Base-by-base conservation (phyloP, 2,113 vertebrate species). In the Spermophilus dauricus region DNA sequence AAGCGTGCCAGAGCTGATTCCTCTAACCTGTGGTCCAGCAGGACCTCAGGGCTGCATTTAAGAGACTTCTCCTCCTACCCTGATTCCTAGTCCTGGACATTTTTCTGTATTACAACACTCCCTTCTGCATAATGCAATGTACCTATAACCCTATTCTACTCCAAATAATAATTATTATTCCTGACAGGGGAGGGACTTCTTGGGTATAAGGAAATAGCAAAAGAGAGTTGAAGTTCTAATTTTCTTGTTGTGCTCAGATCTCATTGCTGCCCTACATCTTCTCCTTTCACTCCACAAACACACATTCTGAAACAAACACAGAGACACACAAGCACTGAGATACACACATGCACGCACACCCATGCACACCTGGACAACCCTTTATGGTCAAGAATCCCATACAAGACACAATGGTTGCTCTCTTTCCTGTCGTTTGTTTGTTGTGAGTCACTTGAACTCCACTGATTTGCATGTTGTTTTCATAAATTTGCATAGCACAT, bases 401-500 rank as follows among this genome's bases (percentile, higher is more conserved):
- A 17, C 0, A 2, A 84, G 70, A 14, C 96, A 95, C 18, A 95
- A 75, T 81, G 95, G 94, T 96, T 82, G 78, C 67, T 82, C 69
- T 76, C 83, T 82, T 96, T 83, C 48, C 77, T 61, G 2, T 92
- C 94, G 80, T 93, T 92, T 86, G 37, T 94, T 97, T 97, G 96
- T 97, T 97, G 95, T 89, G 80, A 96, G 20, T 95, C 86, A 76
- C 48, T 91, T 77, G 78, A 95, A 85, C 73, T 86, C 45, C 45
- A 18, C 73, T 97, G 32, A 97, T 96, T 96, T 96, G 56, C 94
- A 96, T 97, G 78, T 24, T 94, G 70, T 94, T 97, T 98, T 95
- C 88, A 96, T 95, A 97, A 96, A 97, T 98, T 98, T 98, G 88
- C 95, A 97, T 97, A 95, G 76, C 18, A 5, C 61, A 83, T 84